A percentile compares a stretch with the other conserved stretches of the same genome.
phyloP scores from a whole-genome alignment of 1,140 invertebrate species.

The Drosophila oshimai region DNA sequence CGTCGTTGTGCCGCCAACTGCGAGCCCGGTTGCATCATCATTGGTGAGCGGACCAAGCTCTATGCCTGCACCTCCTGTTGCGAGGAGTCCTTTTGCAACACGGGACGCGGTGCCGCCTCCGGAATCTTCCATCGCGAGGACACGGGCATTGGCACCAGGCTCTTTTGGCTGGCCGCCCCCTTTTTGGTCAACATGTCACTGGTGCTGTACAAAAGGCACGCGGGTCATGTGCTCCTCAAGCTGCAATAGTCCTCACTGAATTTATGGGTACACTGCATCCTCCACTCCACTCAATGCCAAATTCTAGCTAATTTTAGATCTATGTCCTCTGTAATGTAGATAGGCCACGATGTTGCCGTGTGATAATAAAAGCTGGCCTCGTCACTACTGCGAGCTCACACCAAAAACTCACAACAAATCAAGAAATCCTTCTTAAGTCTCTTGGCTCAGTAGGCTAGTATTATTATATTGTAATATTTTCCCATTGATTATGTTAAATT shows the following conservation, averaged over 20 bases:
- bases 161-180: conserved; percentile 65
- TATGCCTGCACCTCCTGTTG: conserved; percentile 93
- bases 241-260: conserved; percentile 37
- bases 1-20: conserved; percentile 91
- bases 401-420: not conserved
- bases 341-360: conserved; percentile 17
- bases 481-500: not conserved
- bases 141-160: conserved; percentile 71
- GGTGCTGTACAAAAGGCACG: conserved; percentile 57
- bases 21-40: conserved; percentile 92
- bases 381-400: conserved; percentile 7
- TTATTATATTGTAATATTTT: not conserved
- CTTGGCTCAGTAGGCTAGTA: not conserved
- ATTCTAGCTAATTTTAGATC: conserved; percentile 27
- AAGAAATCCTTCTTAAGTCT: not conserved
- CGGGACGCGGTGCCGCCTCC: conserved; percentile 83
- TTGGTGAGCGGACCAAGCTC: conserved; percentile 92
- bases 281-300: conserved; percentile 30
- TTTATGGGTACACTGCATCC: conserved; percentile 1
- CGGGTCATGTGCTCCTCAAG: conserved; percentile 36
- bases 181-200: conserved; percentile 69
- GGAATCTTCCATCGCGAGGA: conserved; percentile 69
- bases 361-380: conserved; percentile 25
- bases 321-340: conserved; percentile 13
- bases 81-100: conserved; percentile 90